Evolutionary conservation across 2,888 invertebrate species (phyloP), one percentile per base, ranked within the genome.

Genomic region (Koerneria pararmatus): DNA sequence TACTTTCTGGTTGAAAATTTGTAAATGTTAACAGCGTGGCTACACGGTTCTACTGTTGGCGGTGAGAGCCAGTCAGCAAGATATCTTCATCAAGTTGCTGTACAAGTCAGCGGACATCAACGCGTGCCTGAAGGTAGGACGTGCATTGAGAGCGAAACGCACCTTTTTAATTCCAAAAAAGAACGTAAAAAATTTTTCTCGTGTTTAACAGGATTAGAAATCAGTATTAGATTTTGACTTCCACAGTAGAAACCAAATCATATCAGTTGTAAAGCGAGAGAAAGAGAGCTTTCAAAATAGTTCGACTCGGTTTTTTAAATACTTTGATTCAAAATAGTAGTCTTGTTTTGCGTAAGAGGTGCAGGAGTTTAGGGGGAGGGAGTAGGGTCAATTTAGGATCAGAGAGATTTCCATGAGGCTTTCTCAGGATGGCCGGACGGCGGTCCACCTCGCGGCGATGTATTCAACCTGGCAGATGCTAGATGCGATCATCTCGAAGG

Each of bases 391-490:
- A 48, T 22, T 22, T 2, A 3, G 8, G 24, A 15, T 53, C 19
- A 3, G 4, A 22, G 11, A 59, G 3, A 41, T 60, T 60, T 65
- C 41, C 61, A 4, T 6, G 4, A 6, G 4, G 19, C 1, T 64
- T 67, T 86, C 86, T 31, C 88, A 97, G 95, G 97, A 97, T 85
- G 93, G 93, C 85, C 91, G 92, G 87, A 95, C 93, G 86, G 92
- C 91, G 37, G 88, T 95, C 64, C 95, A 97, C 86, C 91, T 94
- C 84, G 92, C 95, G 19, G 91, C 94, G 31, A 91, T 92, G 90
- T 91, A 91, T 85, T 92, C 93, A 65, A 88, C 93, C 78, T 95
- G 95, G 85, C 95, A 97, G 84, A 91, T 94, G 83, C 91, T 97
- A 82, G 92, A 93, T 83, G 86, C 92, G 62, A 87, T 98, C 56